Percentiles rank a stretch among this genome's conserved stretches.
Evolutionary conservation across 2,888 invertebrate genomes (phyloP).

Genomic region (Drosophila birchii): DNA sequence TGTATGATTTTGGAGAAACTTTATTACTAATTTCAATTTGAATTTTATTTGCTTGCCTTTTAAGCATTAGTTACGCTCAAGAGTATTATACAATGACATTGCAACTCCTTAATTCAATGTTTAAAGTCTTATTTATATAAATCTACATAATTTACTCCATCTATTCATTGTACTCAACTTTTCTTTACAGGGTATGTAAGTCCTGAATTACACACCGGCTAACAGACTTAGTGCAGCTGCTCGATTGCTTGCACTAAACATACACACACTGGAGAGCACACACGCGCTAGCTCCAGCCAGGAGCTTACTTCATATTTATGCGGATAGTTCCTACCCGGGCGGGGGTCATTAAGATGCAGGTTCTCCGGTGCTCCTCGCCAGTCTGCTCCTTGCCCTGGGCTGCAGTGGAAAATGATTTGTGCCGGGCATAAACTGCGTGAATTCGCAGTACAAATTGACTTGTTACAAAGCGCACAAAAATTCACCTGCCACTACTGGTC

Average conservation of each 20-base stretch:
- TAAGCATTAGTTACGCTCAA: not conserved
- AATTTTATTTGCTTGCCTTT: not conserved
- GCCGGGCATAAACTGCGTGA: slow-evolving; percentile 57
- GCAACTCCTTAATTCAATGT: not conserved
- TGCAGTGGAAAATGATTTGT: slow-evolving; percentile 61
- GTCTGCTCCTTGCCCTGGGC: not conserved
- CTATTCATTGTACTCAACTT: not conserved
- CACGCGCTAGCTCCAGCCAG: slow-evolving; percentile 6
- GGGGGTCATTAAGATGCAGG: slow-evolving; percentile 56
- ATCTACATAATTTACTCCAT: not conserved
- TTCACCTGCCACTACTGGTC: slow-evolving; percentile 29
- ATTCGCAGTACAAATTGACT: slow-evolving; percentile 74
- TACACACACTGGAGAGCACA: slow-evolving; percentile 22
- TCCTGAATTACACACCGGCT: slow-evolving; percentile 28
- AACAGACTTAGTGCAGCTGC: slow-evolving; percentile 44
- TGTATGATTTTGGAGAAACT: no score
- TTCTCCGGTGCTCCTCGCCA: slow-evolving; percentile 9
- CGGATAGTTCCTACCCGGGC: slow-evolving; percentile 20
- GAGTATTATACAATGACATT: not conserved
- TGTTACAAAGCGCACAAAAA: slow-evolving; percentile 52
- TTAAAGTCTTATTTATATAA: not conserved
- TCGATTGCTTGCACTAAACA: slow-evolving; percentile 35
- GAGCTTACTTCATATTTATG: slow-evolving; percentile 50
- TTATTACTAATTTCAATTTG: no score
- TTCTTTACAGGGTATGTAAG: slow-evolving; percentile 19